Conservation (phyloP, 2,888 invertebrate genomes). For the Perithous albicinctus region DNA sequence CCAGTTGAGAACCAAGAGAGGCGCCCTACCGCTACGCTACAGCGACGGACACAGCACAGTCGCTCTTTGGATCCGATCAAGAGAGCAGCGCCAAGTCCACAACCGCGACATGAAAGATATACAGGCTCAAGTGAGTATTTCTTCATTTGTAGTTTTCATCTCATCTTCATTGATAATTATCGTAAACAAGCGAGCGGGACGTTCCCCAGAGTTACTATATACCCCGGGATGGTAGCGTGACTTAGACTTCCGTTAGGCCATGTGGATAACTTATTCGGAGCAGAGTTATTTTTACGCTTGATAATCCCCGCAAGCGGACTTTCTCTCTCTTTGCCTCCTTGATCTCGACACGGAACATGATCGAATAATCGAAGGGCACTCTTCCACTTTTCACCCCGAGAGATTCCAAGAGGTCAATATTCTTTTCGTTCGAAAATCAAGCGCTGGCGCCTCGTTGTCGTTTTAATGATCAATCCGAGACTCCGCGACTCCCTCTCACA, state of each 20-base stretch:
- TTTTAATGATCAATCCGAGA: conserved; percentile 28
- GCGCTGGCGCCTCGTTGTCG: conserved; percentile 39
- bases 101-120: conserved; percentile 75
- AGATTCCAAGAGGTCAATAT: conserved; percentile 26
- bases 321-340: background rate
- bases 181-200: background rate
- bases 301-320: background rate
- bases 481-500: background rate
- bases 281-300: background rate
- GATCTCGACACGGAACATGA: conserved; percentile 4
- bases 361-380: conserved; percentile 24
- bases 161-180: background rate
- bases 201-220: background rate
- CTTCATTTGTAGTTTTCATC: background rate
- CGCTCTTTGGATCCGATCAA: conserved; percentile 67
- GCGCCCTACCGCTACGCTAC: conserved; percentile 60
- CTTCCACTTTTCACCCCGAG: too few species aligned
- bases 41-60: conserved; percentile 64
- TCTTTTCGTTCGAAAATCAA: conserved; percentile 15
- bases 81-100: conserved; percentile 62
- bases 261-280: background rate
- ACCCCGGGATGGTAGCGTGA: background rate
- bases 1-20: conserved; percentile 65
- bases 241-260: background rate
- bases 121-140: conserved; percentile 73